Base-by-base conservation (phyloP, 64 coral and sea anemone genomes). In the Montipora sp. region DNA sequence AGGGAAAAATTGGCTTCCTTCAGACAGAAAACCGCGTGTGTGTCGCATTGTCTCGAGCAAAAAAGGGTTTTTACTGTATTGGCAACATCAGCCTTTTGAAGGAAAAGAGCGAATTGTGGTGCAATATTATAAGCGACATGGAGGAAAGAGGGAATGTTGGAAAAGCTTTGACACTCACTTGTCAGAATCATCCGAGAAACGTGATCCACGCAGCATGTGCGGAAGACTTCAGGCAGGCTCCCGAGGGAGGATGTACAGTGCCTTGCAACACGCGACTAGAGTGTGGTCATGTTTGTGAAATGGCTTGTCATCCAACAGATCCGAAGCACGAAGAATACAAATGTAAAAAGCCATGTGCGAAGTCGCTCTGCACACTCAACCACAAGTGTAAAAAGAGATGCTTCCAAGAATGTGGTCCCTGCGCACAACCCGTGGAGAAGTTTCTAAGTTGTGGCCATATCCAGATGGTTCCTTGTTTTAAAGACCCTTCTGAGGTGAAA, bases 1-100 rank as follows among this genome's bases (percentile, higher is more conserved):
- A 98, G 7, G 91, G 83, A 10, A 98, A 91, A 48, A 98, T 98
- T 24, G 96, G 94, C 22, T 98, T 98, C 65, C 78, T 98, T 12
- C 78, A 87, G 43, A 89, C 59, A 2, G 79, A 81, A 80, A 98
- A 98, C 78, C 91, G 96, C 9, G 93, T 95, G 63, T 98, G 96
- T 50, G 96, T 98, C 0, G 96, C 96, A 24, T 67, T 98, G 50
- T 98, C 96, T 4, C 87, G 94, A 0, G 96, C 96, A 11, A 96
- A 87, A 81, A 96, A 96, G 59, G 95, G 91, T 0, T 96, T 96
- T 44, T 90, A 75, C 75, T 96, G 95, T 24, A 96, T 93, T 53
- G 95, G 95, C n/a, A 96, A 96, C 61, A 63, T 93, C 23, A 80
- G 75, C 8, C 69, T 93, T 44, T 81, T 96, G 81, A 51, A 75